Base-by-base conservation (phyloP, 2,113 vertebrate genomes). In the Serinus canaria region DNA sequence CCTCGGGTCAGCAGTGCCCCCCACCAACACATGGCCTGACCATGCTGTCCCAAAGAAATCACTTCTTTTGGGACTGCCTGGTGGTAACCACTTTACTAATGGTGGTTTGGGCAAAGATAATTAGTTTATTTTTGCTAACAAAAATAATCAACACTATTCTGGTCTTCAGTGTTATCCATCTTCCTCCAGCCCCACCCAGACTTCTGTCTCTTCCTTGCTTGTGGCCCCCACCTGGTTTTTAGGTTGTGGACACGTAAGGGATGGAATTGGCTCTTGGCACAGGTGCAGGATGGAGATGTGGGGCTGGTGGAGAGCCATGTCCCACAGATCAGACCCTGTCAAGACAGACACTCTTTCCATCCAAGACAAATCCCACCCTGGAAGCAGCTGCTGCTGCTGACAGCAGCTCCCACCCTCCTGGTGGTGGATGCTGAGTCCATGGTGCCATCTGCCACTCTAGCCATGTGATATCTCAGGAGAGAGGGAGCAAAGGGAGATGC, bases 361-460 rank as follows among this genome's bases (percentile, higher is more conserved):
- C 37, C 27, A 39, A 39, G 30, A 50, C 15, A 59, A 80, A 87
- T 35, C 64, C 43, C 43, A 41, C 25, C 6, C 37, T 66, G 55
- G 41, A 81, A 50, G 6, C 31, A 2, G 0, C 63, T 64, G 79
- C 49, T 64, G 79, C 49, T 87, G n/a, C 63, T 20, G 14, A 21
- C 49, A 53, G 60, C 3, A 0, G 22, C 59, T 93, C 60, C 41
- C 60, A 55, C 11, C 10, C 13, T 66, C 13, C 39, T 47, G 37
- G 17, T 49, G n/a, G 9, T 41, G 37, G 53, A 44, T 24, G 17
- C 16, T 13, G 41, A 68, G 49, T 35, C 56, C 47, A 1, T 7
- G 39, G 56, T 78, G 37, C 46, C 0, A 0, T 18, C 33, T 43
- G 52, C 47, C 20, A 9, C 3, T 4, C 15, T 70, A 64, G 22